Conservation (phyloP, 2,113 vertebrate species). For the Hydropotes inermis region DNA sequence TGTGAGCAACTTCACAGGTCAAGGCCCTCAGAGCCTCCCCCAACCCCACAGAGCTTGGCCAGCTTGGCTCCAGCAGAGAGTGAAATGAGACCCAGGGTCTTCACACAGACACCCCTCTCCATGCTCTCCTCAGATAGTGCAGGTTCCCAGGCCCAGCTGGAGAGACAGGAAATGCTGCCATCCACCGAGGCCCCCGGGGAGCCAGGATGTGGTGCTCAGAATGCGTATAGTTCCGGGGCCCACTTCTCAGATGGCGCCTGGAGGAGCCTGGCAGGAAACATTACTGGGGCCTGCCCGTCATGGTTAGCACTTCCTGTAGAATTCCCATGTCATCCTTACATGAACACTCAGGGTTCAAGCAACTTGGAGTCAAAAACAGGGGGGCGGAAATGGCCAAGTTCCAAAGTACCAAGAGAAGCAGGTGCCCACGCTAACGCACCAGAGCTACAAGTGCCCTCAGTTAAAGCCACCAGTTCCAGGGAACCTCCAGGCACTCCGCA, state of each 20-base stretch:
- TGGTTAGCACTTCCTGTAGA: not conserved
- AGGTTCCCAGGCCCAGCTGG: not conserved
- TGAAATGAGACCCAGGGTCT: not conserved
- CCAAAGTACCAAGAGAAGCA: not conserved
- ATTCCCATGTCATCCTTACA: not conserved
- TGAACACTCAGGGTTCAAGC: not conserved
- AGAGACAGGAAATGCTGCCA: not conserved
- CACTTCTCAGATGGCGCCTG: not conserved
- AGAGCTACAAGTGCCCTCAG: not conserved
- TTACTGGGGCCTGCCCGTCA: no score
- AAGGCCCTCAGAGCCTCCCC: not conserved
- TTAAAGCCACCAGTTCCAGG: not conserved
- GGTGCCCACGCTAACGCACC: fast-evolving
- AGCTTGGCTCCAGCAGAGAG: not conserved
- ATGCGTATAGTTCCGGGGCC: not conserved
- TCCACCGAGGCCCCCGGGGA: not conserved
- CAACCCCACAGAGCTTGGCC: not conserved
- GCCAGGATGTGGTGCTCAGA: not conserved
- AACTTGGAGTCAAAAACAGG: not conserved
- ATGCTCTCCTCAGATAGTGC: not conserved
- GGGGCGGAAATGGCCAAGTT: not conserved
- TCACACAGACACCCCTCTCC: not conserved
- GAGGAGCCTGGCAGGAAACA: not conserved
- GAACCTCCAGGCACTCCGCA: fast-evolving
- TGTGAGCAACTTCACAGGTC: not conserved